Evolutionary conservation across 1,140 invertebrate genomes (phyloP).

Genomic region (Ctenoplectra terminalis): DNA sequence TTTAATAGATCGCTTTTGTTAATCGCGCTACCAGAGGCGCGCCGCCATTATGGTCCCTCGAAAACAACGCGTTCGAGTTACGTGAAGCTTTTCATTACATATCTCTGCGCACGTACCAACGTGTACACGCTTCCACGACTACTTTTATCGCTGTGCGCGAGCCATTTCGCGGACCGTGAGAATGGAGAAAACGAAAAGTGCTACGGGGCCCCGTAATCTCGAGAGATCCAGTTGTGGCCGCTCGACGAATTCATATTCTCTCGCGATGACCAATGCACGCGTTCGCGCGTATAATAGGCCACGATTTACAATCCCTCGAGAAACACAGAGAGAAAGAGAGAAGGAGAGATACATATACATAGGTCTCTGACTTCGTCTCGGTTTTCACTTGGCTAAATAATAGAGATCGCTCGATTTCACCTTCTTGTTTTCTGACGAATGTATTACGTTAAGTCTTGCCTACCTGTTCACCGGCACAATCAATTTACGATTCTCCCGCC

Average conservation of each 20-base stretch:
- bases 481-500: constrained; percentile 36
- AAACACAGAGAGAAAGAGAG: background rate
- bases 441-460: constrained; percentile 31
- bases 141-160: background rate
- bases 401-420: constrained; percentile 52
- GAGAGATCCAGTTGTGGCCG: background rate
- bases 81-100: constrained; percentile 23
- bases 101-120: background rate
- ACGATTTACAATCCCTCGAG: constrained; percentile 40
- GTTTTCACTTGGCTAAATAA: constrained; percentile 50
- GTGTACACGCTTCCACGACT: background rate
- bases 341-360: background rate
- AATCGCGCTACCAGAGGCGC: constrained; percentile 36
- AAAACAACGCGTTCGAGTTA: constrained; percentile 25
- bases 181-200: constrained; percentile 28
- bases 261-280: constrained; percentile 36
- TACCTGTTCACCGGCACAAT: constrained; percentile 34
- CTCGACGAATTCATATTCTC: constrained; percentile 5
- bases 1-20: constrained; percentile 59
- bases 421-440: constrained; percentile 42
- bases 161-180: constrained; percentile 34
- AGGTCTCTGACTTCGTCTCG: constrained; percentile 21
- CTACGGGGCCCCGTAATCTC: background rate
- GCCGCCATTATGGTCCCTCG: constrained; percentile 24
- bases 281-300: constrained; percentile 40